These are phyloP conservation scores for Syncerus caffer DNA, from an alignment of 2,797 vertebrate genomes.

Conservation along the genomic window DNA sequence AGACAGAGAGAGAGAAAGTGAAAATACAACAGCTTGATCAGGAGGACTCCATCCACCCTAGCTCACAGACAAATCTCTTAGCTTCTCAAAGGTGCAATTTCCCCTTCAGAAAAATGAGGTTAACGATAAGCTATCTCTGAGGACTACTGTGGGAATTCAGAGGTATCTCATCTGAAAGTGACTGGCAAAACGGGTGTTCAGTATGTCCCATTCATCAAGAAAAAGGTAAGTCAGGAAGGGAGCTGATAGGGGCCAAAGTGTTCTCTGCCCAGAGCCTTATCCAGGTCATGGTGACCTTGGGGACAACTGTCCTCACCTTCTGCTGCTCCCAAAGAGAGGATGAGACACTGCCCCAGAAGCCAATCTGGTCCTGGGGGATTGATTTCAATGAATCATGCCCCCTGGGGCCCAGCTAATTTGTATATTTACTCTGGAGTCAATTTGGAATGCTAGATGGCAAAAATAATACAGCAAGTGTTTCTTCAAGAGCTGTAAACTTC, in stretches of 20 bases:
- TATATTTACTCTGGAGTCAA: neutral
- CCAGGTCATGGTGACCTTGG: neutral
- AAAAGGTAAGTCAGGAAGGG: neutral
- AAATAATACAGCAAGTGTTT: neutral
- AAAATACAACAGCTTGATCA: neutral
- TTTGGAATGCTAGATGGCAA: neutral
- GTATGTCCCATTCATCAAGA: neutral
- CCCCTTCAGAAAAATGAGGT: neutral
- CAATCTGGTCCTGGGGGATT: neutral
- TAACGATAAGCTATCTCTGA: neutral
- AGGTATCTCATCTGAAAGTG: neutral
- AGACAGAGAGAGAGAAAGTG: neutral
- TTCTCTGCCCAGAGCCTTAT: neutral
- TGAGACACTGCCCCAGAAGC: neutral
- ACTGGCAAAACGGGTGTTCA: neutral
- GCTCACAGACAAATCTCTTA: neutral
- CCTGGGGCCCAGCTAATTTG: neutral
- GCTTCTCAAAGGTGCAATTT: neutral
- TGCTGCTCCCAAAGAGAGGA: neutral
- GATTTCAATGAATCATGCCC: neutral
- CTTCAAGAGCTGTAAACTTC: neutral
- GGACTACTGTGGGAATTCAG: neutral
- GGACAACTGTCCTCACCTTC: neutral
- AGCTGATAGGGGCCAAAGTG: neutral
- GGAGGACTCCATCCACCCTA: too few species aligned